Conservation (phyloP, 2,888 invertebrate species). For the Apantesis nais region DNA sequence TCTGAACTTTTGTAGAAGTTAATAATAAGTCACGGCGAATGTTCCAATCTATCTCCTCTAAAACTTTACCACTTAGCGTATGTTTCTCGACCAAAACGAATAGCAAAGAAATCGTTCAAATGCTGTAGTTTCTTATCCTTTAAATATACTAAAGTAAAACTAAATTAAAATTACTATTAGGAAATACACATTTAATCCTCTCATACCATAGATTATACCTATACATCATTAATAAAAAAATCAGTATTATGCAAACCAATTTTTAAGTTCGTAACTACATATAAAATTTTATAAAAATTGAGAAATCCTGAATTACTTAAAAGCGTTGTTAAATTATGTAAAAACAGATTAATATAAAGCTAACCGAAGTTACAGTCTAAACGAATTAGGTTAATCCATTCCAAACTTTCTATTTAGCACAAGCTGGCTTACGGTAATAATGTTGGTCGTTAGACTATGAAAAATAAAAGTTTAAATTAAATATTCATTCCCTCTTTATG, state of each 20-base stretch:
- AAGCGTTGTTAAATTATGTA: neutral
- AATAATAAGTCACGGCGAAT: too few relatives aligned
- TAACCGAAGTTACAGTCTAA: neutral
- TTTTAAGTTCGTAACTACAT: neutral
- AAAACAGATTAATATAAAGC: neutral
- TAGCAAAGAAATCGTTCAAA: too few relatives aligned
- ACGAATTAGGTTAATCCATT: constrained; percentile 1
- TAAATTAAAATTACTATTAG: neutral
- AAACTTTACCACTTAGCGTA: too few relatives aligned
- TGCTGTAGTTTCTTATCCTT: too few relatives aligned
- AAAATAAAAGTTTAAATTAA: neutral
- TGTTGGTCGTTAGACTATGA: neutral
- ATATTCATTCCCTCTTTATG: neutral
- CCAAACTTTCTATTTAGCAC: neutral
- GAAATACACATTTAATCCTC: neutral
- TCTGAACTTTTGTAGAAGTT: neutral
- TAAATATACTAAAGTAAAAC: neutral
- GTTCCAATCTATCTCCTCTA: neutral
- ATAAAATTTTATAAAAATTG: neutral
- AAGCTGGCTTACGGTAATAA: constrained; percentile 1
- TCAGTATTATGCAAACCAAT: too few relatives aligned
- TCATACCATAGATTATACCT: neutral
- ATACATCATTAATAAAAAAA: too few relatives aligned
- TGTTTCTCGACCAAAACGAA: too few relatives aligned
- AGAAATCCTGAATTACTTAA: neutral